These are phyloP conservation scores for Lucinisca nassula DNA, from an alignment of 2,888 invertebrate species.

Conservation along the genomic window DNA sequence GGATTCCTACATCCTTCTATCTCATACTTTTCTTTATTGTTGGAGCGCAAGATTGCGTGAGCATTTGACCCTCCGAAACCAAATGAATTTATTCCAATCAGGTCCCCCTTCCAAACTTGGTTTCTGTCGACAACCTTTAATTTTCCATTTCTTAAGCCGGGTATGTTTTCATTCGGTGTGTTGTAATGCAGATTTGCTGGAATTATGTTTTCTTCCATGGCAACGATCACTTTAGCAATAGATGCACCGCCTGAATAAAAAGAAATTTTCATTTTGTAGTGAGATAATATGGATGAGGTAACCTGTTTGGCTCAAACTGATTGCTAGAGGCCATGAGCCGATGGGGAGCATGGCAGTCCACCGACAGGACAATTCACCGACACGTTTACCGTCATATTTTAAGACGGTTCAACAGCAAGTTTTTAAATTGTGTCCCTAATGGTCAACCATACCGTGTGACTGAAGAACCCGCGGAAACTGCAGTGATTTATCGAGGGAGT, in stretches of 20 bases:
- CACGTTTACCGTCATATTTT: no score
- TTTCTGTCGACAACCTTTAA: conserved; percentile 96
- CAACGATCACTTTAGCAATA: conserved; percentile 96
- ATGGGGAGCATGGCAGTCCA: no score
- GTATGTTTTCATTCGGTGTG: conserved; percentile 96
- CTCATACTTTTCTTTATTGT: conserved; percentile 39
- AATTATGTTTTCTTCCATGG: conserved; percentile 96
- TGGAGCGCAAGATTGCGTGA: conserved; percentile 89
- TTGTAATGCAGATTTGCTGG: conserved; percentile 97
- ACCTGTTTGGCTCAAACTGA: no score
- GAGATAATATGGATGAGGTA: no score
- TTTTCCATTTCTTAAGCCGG: conserved; percentile 96
- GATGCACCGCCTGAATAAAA: conserved; percentile 94
- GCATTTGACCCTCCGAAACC: conserved; percentile 96
- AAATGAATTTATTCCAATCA: conserved; percentile 98
- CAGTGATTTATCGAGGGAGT: no score
- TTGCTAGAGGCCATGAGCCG: no score
- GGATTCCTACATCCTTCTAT: conserved; percentile 88
- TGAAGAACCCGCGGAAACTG: no score
- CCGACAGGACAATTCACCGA: no score
- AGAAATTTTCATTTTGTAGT: no score
- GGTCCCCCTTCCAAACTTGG: conserved; percentile 96
- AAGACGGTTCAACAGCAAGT: no score
- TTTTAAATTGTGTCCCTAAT: no score
- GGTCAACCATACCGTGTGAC: no score